Evolutionary conservation across 2,113 vertebrate species (phyloP).

Genomic region (Zosterops japonicus): DNA sequence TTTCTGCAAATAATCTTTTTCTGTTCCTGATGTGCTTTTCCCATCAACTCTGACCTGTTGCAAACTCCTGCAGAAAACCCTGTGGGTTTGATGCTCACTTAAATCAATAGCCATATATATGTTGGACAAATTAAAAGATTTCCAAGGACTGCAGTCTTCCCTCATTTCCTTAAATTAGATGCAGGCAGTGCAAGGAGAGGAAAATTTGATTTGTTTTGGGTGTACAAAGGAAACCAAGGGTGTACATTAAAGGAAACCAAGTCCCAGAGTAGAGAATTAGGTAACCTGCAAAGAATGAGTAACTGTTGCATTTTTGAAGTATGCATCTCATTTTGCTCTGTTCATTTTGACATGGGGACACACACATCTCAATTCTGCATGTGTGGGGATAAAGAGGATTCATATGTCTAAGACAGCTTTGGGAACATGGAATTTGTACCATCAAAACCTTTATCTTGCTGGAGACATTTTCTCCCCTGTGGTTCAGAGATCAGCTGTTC

Average conservation of each 20-base stretch:
- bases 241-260: not conserved
- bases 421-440: not conserved
- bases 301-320: not conserved
- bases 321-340: not conserved
- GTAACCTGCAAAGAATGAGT: not conserved
- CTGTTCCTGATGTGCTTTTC: not conserved
- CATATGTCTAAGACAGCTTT: not conserved
- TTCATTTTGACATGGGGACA: not conserved
- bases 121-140: not conserved
- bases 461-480: not conserved
- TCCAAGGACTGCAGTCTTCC: not conserved
- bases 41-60: not conserved
- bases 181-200: not conserved
- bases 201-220: not conserved
- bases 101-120: not conserved
- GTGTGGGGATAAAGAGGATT: not conserved
- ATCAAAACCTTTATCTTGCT: not conserved
- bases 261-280: not conserved
- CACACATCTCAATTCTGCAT: not conserved
- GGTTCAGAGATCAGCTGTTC: not conserved
- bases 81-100: not conserved
- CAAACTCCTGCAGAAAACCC: not conserved
- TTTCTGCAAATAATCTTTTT: not conserved
- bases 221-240: not conserved
- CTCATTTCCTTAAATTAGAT: not conserved